Conservation (phyloP, 2,797 vertebrate genomes). For the Cynopterus sphinx region DNA sequence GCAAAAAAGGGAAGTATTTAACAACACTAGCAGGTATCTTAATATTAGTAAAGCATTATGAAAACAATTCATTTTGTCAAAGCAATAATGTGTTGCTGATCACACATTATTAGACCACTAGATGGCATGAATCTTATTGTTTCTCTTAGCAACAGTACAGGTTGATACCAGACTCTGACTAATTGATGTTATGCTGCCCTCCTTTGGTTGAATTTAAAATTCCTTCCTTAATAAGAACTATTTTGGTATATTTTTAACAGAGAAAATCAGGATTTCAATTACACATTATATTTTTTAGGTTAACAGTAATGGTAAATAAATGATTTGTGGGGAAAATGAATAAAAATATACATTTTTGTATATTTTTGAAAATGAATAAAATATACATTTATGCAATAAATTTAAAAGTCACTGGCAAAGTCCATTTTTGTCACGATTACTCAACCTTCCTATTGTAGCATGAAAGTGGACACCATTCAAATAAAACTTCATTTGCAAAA, state of each 20-base stretch:
- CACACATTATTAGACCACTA: neutral
- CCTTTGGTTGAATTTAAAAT: conserved; percentile 62
- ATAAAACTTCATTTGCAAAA: neutral
- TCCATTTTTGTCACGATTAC: neutral
- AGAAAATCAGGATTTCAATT: conserved; percentile 32
- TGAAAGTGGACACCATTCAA: neutral
- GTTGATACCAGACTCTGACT: neutral
- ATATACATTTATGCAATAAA: neutral
- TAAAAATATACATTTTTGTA: neutral
- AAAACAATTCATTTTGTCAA: neutral
- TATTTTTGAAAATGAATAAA: neutral
- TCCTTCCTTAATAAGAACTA: neutral
- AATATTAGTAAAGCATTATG: neutral
- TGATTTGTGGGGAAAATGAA: neutral
- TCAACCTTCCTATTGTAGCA: neutral
- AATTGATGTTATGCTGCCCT: conserved; percentile 53
- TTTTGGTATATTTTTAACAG: conserved; percentile 32
- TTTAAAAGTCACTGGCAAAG: conserved; percentile 9
- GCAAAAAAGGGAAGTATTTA: neutral
- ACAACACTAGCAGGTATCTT: neutral
- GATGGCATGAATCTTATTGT: neutral
- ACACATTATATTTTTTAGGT: neutral
- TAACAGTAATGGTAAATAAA: neutral
- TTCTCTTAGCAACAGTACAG: neutral
- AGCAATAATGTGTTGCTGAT: conserved; percentile 14